phyloP scores from a whole-genome alignment of 2,888 invertebrate species.

The Monopis laevigella region DNA sequence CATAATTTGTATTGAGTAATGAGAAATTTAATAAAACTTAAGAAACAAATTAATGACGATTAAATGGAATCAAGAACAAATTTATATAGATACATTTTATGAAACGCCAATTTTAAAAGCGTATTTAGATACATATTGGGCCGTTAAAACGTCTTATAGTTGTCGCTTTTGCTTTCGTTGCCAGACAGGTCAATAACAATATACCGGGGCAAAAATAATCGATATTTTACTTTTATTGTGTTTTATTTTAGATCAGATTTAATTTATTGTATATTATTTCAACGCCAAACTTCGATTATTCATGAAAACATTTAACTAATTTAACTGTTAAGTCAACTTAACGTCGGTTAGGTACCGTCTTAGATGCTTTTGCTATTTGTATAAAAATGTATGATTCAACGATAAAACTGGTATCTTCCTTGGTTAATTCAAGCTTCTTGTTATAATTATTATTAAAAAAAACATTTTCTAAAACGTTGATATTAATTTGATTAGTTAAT shows the following conservation, averaged over 20 bases:
- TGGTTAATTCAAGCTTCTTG: too few relatives aligned
- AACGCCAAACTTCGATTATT: constrained; percentile 65
- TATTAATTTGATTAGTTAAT: too few relatives aligned
- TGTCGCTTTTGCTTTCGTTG: constrained; percentile 48
- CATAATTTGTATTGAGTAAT: constrained; percentile 49
- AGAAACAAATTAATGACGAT: constrained; percentile 29
- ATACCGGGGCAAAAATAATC: constrained; percentile 40
- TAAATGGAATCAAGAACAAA: constrained; percentile 31
- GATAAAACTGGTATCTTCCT: too few relatives aligned
- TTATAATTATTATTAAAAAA: too few relatives aligned
- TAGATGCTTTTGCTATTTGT: too few relatives aligned
- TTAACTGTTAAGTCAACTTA: too few relatives aligned
- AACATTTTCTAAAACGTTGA: too few relatives aligned
- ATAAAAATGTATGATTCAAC: too few relatives aligned
- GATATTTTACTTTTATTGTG: too few relatives aligned
- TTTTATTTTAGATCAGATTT: too few relatives aligned
- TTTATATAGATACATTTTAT: constrained; percentile 39
- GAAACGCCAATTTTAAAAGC: constrained; percentile 38
- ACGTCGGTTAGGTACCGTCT: too few relatives aligned
- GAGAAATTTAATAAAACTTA: constrained; percentile 19
- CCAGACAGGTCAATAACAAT: constrained; percentile 39
- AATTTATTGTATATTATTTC: constrained; percentile 30
- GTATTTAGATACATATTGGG: constrained; percentile 21
- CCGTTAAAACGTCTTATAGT: constrained; percentile 25
- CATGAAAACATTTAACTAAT: constrained; percentile 70